Evolutionary conservation across 2,113 vertebrate species (phyloP).

Genomic region (Lophius piscatorius): DNA sequence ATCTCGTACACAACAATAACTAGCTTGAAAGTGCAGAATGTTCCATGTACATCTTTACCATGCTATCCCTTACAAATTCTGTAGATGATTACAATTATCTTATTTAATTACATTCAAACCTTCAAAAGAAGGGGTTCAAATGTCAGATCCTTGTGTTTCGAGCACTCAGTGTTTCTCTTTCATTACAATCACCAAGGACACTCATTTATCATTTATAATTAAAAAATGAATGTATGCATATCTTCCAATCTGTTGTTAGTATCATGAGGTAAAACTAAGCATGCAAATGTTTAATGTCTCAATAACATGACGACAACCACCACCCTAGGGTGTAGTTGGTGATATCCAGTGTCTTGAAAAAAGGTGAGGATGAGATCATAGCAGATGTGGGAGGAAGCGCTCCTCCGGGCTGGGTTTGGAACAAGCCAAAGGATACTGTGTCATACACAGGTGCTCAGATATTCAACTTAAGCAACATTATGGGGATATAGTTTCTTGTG

Average conservation of each 20-base stretch:
- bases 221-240: conserved; percentile 1
- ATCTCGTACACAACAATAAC: too few species aligned
- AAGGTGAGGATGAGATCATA: conserved; percentile 60
- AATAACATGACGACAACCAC: conserved; percentile 8
- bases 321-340: conserved; percentile 3
- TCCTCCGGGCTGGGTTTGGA: conserved; percentile 54
- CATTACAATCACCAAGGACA: too few species aligned
- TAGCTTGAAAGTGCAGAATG: too few species aligned
- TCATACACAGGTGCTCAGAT: conserved; percentile 63
- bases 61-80: too few species aligned
- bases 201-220: too few species aligned
- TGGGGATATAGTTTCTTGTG: conserved; percentile 38
- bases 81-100: too few species aligned
- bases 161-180: too few species aligned
- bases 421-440: conserved; percentile 53
- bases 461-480: conserved; percentile 44
- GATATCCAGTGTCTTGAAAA: conserved; percentile 20
- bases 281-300: conserved; percentile 11
- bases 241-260: background rate
- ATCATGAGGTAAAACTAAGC: background rate
- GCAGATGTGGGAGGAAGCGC: conserved; percentile 61
- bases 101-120: too few species aligned
- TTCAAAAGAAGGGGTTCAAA: too few species aligned
- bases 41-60: too few species aligned
- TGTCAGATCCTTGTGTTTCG: too few species aligned